Conservation (phyloP, 2,888 invertebrate species). For the Phymatocera aterrima region DNA sequence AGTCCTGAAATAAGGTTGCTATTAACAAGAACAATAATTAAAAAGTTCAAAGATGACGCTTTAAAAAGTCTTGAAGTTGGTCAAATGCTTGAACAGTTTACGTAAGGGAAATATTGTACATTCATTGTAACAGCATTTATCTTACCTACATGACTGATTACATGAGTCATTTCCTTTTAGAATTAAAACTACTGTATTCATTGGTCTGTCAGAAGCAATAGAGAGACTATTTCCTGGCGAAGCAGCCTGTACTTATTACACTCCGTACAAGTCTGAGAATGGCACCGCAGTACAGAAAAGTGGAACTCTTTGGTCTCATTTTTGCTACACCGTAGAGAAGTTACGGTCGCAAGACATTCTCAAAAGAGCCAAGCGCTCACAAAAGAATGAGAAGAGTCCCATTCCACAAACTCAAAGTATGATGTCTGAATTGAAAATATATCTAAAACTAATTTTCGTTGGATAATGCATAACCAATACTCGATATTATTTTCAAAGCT, state of each 20-base stretch:
- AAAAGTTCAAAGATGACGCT: constrained; percentile 44
- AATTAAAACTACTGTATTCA: constrained; percentile 36
- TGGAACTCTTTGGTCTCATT: background rate
- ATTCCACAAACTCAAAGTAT: background rate
- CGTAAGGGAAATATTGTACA: constrained; percentile 38
- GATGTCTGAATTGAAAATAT: background rate
- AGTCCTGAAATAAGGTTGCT: background rate
- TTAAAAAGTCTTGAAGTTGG: constrained; percentile 13
- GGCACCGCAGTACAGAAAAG: background rate
- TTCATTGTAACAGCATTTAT: background rate
- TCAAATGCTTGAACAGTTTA: constrained; percentile 31
- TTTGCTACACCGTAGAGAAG: background rate
- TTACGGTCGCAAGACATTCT: background rate
- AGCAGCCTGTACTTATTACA: constrained; percentile 11
- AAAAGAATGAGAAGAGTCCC: background rate
- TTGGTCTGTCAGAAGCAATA: constrained; percentile 31
- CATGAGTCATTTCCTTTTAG: constrained; percentile 18
- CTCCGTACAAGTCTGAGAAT: background rate
- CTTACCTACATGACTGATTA: background rate
- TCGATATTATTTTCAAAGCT: too few relatives aligned
- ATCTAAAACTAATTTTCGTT: background rate
- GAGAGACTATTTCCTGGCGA: constrained; percentile 39
- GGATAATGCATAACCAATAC: too few relatives aligned
- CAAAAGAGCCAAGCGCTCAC: background rate
- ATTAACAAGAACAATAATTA: constrained; percentile 34